phyloP scores from a whole-genome alignment of 2,113 vertebrate species.

The Cricetomys ansorgei region DNA sequence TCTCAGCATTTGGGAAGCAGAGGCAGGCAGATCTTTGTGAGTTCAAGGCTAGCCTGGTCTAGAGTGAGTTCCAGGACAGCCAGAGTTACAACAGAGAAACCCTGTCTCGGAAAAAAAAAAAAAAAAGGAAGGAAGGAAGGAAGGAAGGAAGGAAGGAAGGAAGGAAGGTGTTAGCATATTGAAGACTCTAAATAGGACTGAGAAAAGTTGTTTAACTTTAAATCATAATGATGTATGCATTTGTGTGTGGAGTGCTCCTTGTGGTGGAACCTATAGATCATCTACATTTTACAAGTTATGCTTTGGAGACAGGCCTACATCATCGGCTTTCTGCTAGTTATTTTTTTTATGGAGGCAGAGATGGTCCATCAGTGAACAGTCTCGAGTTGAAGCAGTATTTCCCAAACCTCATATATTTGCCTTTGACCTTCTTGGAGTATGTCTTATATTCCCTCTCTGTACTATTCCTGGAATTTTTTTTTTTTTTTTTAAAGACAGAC shows the following conservation, averaged over 20 bases:
- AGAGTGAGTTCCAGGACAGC: too few species aligned
- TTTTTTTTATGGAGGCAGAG: conserved; percentile 5
- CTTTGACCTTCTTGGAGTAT: conserved; percentile 4
- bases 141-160: background rate
- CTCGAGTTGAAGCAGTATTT: conserved; percentile 52
- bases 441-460: background rate
- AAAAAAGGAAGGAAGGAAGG: background rate
- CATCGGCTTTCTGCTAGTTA: background rate
- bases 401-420: conserved; percentile 34
- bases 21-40: too few species aligned
- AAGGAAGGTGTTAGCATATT: background rate
- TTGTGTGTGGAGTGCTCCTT: conserved; percentile 16
- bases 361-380: background rate
- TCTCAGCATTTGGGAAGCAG: too few species aligned
- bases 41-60: too few species aligned
- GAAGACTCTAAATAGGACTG: background rate
- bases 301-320: background rate
- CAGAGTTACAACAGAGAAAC: too few species aligned
- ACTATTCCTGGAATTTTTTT: conserved; percentile 3
- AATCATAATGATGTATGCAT: background rate
- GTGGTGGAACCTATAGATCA: conserved; percentile 3
- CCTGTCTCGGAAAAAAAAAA: too few species aligned
- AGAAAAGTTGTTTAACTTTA: conserved; percentile 44
- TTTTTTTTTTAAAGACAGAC: background rate
- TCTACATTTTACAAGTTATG: background rate